Evolutionary conservation across 2,797 vertebrate species (phyloP), one percentile per base, ranked within the genome.

Genomic region (Gobionotothen gibberifrons): DNA sequence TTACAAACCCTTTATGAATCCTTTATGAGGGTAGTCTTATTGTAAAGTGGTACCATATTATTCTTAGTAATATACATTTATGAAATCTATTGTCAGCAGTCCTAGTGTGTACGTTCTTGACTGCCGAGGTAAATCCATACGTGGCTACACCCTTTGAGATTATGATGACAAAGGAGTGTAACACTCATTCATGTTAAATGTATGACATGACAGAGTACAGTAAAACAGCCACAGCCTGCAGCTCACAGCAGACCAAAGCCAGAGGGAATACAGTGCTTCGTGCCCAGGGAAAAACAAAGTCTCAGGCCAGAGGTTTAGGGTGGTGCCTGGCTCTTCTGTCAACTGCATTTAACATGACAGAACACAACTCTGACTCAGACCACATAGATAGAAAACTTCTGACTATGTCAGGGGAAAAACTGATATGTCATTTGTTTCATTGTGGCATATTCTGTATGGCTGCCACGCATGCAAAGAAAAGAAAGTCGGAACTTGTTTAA

Each of bases 291-390:
- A 92, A 36, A 91, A 92, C 89, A 90, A 87, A 88, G 89, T 91
- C 82, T 87, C 84, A 76, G 85, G 82, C 90, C 91, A 91, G 84
- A 92, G 89, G 89, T 94, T 94, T 93, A 90, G 93, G 93, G 92
- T 93, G 93, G 94, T 92, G 93, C 87, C 93, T 81, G 84, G 85
- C 90, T 82, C 57, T 42, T 89, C 91, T 93, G 93, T 95, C 93
- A 93, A 85, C 88, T 93, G 69, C 87, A 85, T 91, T 94, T 94
- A 94, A 89, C 78, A 85, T 94, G 92, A 94, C 89, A 93, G 79
- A 92, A 92, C 87, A 86, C 92, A 94, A 93, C 89, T 90, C 86
- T 83, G 85, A 88, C 76, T 74, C 71, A 85, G 78, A 88, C 90
- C 85, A 84, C 88, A 87, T 78, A 89, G 86, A 93, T 91, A 91